A percentile compares a stretch with the other conserved stretches of the same genome.
These are phyloP conservation scores for Lottia gigantea DNA, from an alignment of 2,888 invertebrate genomes.

Conservation along the genomic window DNA sequence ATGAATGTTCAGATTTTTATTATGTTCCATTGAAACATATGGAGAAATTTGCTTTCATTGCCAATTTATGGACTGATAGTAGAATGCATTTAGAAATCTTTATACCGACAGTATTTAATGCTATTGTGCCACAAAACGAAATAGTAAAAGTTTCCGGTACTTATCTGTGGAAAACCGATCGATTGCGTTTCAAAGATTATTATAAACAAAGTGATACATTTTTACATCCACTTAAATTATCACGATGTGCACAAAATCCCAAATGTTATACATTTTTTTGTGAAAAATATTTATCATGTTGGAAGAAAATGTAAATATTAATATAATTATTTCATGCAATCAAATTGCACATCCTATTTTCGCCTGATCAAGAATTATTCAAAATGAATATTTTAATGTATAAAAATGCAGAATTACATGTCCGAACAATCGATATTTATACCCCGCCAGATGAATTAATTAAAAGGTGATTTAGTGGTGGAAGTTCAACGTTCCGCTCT, in stretches of 20 bases:
- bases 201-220: neutral
- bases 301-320: neutral
- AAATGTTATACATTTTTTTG: neutral
- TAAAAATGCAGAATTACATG: too few relatives aligned
- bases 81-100: neutral
- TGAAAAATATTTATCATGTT: slow-evolving; percentile 1
- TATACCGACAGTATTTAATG: neutral
- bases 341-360: too few relatives aligned
- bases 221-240: neutral
- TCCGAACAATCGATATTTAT: too few relatives aligned
- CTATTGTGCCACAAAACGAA: neutral
- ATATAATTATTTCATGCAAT: too few relatives aligned
- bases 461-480: too few relatives aligned
- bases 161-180: neutral
- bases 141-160: neutral
- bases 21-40: neutral
- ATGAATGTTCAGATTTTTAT: neutral
- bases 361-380: too few relatives aligned
- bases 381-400: too few relatives aligned
- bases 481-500: too few relatives aligned
- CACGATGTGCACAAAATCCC: neutral
- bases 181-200: neutral
- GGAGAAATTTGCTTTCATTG: neutral
- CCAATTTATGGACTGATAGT: neutral
- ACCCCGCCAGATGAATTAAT: too few relatives aligned